Base-by-base conservation (phyloP, 2,888 invertebrate genomes). In the Amblyteles armatorius region DNA sequence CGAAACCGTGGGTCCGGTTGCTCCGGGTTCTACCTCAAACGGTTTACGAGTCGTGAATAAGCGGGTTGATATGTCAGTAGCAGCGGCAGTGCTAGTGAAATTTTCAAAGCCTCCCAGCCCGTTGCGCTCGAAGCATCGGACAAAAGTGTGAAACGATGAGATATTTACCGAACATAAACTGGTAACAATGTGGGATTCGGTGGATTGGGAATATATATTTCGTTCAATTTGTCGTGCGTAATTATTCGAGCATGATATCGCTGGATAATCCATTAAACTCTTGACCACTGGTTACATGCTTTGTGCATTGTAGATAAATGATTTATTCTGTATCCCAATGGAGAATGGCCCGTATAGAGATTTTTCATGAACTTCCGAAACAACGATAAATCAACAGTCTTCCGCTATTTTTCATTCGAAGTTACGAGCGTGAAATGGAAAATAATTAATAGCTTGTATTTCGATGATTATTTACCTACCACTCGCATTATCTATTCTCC, bases 241-340 rank as follows among this genome's bases (percentile, higher is more conserved):
- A 50, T 73, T 67, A 82, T 73, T 57, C 48, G 44, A 68, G 26
- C 48, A 29, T 68, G 57, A 72, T 67, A 78, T 72, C 36, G 48
- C n/a, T 48, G 48, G 13, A 44, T 19, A 50, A 60, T 48, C 68
- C 69, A 63, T 63, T 48, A 78, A 50, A 78, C 48, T 67, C 69
- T 65, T 69, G 52, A 81, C 73, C 36, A 63, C 19, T 48, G 29
- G 48, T 69, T 82, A 63, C 52, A 77, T 16, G 77, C 77, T 55
- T 67, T 52, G 77, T 40, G 40, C 67, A 67, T 67, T 67, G 68
- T 77, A 44, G 67, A 57, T 78, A 36, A 67, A 78, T 73, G 40
- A 73, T 57, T 26, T 73, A 73, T 73, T 19, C 16, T 16, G 60
- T 60, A 73, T 57, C 72, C 13, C 9, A 26, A 26, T 7, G n/a